phyloP scores from a whole-genome alignment of 2,888 invertebrate genomes.

The Amphipyra berbera region DNA sequence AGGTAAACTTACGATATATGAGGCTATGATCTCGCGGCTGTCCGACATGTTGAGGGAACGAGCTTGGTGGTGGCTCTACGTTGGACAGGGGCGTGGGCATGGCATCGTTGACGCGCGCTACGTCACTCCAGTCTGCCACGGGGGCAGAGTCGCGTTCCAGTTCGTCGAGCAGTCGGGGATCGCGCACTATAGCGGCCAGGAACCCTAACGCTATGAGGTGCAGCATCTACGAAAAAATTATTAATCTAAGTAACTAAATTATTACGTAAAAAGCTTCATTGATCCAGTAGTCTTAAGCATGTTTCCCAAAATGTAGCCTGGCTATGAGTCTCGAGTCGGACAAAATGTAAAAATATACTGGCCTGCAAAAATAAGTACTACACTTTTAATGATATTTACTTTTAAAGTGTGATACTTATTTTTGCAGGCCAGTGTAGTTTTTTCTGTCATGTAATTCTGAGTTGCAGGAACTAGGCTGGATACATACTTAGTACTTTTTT shows the following conservation, averaged over 20 bases:
- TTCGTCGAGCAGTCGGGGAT: constrained; percentile 92
- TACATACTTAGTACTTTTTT: no score
- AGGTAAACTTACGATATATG: constrained; percentile 90
- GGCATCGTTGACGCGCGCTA: constrained; percentile 76
- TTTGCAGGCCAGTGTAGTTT: no score
- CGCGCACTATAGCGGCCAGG: constrained; percentile 93
- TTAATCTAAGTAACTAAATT: background rate
- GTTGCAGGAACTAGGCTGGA: no score
- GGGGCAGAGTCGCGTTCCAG: constrained; percentile 88
- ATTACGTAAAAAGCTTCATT: no score
- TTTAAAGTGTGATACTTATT: no score
- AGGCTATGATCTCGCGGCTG: constrained; percentile 90
- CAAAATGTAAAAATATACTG: no score
- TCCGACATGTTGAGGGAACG: constrained; percentile 84
- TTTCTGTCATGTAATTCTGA: no score
- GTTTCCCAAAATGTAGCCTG: no score
- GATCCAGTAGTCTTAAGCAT: no score
- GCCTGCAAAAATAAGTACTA: no score
- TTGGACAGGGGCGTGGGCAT: constrained; percentile 94
- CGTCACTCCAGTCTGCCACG: constrained; percentile 77
- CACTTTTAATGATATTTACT: no score
- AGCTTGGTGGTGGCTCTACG: constrained; percentile 90
- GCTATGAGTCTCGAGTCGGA: no score
- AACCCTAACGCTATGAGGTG: constrained; percentile 94
- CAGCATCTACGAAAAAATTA: constrained; percentile 89